Evolutionary conservation across 1,140 invertebrate species (phyloP), one percentile per base, ranked within the genome.

Genomic region (Heliothis subflexa): DNA sequence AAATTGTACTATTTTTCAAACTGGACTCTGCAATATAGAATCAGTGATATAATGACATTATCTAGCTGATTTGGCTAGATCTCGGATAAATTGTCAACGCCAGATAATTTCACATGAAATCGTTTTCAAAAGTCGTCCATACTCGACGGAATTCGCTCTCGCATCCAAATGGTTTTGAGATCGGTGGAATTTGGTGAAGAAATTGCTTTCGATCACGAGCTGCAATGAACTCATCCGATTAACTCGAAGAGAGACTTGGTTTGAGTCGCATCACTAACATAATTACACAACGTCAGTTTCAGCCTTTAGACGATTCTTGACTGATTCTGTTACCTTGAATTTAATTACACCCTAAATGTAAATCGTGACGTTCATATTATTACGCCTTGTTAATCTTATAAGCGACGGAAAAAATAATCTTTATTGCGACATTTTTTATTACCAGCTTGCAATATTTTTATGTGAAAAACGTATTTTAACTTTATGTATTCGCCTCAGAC

Each of bases 351-450:
- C 59, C 70, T 81, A 50, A 76, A 82, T 81, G 72, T 76, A 79
- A 81, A 85, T 83, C 71, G 62, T 75, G 66, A 83, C 72, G 55
- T 81, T 76, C 82, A 73, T 88, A 74, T 68, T 76, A 54, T 82
- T 84, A 85, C 47, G 82, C 84, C 85, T 88, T 86, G 86, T 89
- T 88, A 88, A 89, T 88, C 83, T 88, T 88, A 81, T 86, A 84
- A 83, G 80, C 82, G 81, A 75, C 73, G 73, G 73, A 75, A 73
- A 86, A 77, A 64, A 79, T 54, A 70, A 80, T 68, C 54, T 83
- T 79, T 85, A 84, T 78, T 81, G 70, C 72, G 59, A 78, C 62
- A 72, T 77, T 71, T 83, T 86, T 83, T 77, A 80, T 75, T 83
- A 82, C 82, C 81, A 66, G 82, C 87, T 87, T 86, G 78, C 74